A percentile compares a stretch with the other conserved stretches of the same genome.
phyloP scores from a whole-genome alignment of 2,797 vertebrate species.

The Phrynocephalus vlangalii region DNA sequence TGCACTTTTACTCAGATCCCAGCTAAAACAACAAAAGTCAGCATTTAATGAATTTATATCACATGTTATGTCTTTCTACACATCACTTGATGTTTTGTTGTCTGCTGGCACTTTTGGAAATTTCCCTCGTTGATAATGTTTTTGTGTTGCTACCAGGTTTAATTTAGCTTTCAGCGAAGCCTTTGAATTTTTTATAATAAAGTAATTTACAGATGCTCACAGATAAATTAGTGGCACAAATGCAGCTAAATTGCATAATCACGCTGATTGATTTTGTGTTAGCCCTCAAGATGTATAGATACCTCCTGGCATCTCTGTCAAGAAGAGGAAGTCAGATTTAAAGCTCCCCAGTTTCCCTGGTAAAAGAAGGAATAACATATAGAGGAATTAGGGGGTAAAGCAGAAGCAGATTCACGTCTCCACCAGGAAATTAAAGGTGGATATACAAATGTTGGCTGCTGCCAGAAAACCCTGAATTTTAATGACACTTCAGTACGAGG shows the following conservation, averaged over 20 bases:
- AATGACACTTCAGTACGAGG: neutral
- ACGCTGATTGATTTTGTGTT: slow-evolving; percentile 80
- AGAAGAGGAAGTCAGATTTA: slow-evolving; percentile 66
- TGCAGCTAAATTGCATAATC: slow-evolving; percentile 80
- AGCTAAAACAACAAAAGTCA: slow-evolving; percentile 70
- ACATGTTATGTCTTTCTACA: slow-evolving; percentile 72
- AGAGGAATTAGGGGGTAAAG: slow-evolving; percentile 46
- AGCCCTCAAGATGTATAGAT: slow-evolving; percentile 76
- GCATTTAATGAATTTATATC: slow-evolving; percentile 70
- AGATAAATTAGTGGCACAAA: slow-evolving; percentile 81
- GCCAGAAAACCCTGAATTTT: neutral
- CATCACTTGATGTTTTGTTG: slow-evolving; percentile 67
- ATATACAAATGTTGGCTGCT: slow-evolving; percentile 25
- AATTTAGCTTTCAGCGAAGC: slow-evolving; percentile 75
- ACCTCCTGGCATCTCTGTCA: slow-evolving; percentile 76
- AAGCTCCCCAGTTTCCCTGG: slow-evolving; percentile 61
- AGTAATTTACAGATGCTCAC: slow-evolving; percentile 78
- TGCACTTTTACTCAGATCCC: slow-evolving; percentile 65
- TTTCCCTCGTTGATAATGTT: slow-evolving; percentile 75
- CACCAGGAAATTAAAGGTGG: slow-evolving; percentile 27
- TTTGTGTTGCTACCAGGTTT: slow-evolving; percentile 69
- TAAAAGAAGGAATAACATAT: slow-evolving; percentile 62
- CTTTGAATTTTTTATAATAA: slow-evolving; percentile 83
- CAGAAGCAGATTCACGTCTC: slow-evolving; percentile 42
- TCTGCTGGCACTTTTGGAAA: slow-evolving; percentile 69